Conservation (phyloP, 2,797 vertebrate species). For the Mustela erminea region DNA sequence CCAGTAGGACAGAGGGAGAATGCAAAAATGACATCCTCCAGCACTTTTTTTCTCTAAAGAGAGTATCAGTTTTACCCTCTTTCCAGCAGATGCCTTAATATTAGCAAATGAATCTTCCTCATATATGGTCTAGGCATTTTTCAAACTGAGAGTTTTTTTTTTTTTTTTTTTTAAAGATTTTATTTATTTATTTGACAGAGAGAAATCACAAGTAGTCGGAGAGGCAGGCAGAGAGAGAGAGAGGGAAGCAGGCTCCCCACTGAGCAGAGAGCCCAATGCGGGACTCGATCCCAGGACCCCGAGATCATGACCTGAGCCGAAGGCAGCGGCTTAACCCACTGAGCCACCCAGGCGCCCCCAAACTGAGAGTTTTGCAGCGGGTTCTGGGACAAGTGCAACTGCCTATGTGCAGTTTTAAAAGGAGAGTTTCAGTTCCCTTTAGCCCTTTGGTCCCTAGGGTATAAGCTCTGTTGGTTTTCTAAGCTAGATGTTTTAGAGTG, state of each 20-base stretch:
- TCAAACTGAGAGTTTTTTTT: not conserved
- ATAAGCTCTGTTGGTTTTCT: not conserved
- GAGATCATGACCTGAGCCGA: too few species aligned
- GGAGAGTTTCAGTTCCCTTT: not conserved
- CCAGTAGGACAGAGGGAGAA: not conserved
- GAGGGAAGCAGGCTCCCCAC: too few species aligned
- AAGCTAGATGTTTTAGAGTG: not conserved
- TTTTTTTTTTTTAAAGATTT: too few species aligned
- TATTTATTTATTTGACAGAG: too few species aligned
- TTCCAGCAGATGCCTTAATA: not conserved
- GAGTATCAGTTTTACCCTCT: not conserved
- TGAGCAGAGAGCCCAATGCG: too few species aligned
- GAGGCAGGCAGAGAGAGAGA: too few species aligned
- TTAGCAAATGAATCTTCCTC: not conserved
- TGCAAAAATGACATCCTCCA: not conserved
- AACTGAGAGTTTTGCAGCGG: not conserved
- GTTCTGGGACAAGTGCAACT: not conserved
- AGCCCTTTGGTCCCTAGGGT: not conserved
- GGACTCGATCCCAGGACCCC: too few species aligned
- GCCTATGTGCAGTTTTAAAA: not conserved
- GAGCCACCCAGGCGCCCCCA: too few species aligned
- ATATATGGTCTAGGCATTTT: not conserved
- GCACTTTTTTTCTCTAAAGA: not conserved
- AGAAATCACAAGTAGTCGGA: too few species aligned
- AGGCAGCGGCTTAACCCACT: too few species aligned